Evolutionary conservation across 2,113 vertebrate species (phyloP), one percentile per base, ranked within the genome.

Genomic region (Turnix velox): DNA sequence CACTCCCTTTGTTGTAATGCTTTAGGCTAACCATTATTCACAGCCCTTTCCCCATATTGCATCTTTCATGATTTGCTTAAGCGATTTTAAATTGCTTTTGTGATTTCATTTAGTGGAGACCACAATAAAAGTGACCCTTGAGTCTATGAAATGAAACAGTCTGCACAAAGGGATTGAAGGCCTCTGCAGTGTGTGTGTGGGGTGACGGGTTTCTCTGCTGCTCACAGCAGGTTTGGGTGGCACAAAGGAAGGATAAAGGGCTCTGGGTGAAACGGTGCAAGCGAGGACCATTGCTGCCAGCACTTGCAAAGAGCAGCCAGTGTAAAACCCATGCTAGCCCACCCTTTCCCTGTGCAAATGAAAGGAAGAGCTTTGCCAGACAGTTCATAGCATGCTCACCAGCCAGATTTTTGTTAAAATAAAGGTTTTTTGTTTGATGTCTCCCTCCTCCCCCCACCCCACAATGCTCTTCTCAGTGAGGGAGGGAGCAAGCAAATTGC

Each of bases 21-120:
- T 96, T 96, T 97, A 97, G 96, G 96, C 97, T 96, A 97, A 96
- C 96, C 96, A 97, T 97, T 97, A 93, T 96, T 91, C 88, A 92
- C 95, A 94, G 58, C 80, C 95, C 87, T 86, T 40, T 88, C 76
- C 93, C 87, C 92, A 93, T 96, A 92, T 93, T 93, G 85, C 96
- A 80, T 63, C 94, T 94, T 96, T 95, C 89, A 95, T 93, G 94
- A 96, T 89, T 92, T 88, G 73, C 86, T 91, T 95, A 96, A 96
- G 91, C 87, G 93, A 96, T 91, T 88, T 95, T 96, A 95, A 95
- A 97, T 96, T 95, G 96, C 86, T 96, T 97, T 97, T 92, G 68
- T 96, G 95, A 94, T 93, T 93, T 88, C 65, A 74, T 97, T 96
- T 94, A 82, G 51, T 71, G 35, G 89, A 90, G 87, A 96, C 96